Percentiles rank a stretch among this genome's conserved stretches.
These are phyloP conservation scores for Pseudomyrmex cubaensis DNA, from an alignment of 1,140 invertebrate genomes.

Conservation along the genomic window DNA sequence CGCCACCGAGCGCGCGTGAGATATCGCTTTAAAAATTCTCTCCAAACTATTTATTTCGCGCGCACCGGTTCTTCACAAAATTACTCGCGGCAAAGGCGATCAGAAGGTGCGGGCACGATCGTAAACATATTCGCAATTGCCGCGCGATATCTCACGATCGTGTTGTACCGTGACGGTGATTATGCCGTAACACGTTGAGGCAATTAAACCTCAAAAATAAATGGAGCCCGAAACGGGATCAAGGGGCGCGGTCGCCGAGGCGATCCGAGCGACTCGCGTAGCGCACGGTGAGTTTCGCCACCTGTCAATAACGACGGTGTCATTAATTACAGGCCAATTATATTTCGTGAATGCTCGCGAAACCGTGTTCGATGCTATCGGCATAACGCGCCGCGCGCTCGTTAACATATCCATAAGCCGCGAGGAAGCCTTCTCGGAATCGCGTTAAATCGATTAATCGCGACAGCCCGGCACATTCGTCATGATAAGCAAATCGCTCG, in stretches of 20 bases:
- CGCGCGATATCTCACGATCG: constrained; percentile 60
- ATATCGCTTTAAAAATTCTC: constrained; percentile 31
- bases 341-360: constrained; percentile 71
- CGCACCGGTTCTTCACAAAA: constrained; percentile 34
- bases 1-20: constrained; percentile 2
- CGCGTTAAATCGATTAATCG: constrained; percentile 72
- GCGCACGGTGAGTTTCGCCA: constrained; percentile 34
- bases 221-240: constrained; percentile 54
- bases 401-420: constrained; percentile 66
- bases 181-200: constrained; percentile 73
- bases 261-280: constrained; percentile 62
- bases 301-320: constrained; percentile 76
- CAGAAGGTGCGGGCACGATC: constrained; percentile 32
- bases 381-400: constrained; percentile 39
- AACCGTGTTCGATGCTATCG: constrained; percentile 72
- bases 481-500: constrained; percentile 50
- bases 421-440: constrained; percentile 54
- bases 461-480: constrained; percentile 52
- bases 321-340: constrained; percentile 82
- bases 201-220: constrained; percentile 77
- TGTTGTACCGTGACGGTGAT: constrained; percentile 56
- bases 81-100: constrained; percentile 22
- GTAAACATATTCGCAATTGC: constrained; percentile 40
- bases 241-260: constrained; percentile 55
- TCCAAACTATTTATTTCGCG: constrained; percentile 39